These are phyloP conservation scores for Allolobophora icterica DNA, from an alignment of 2,888 invertebrate species.

Conservation along the genomic window DNA sequence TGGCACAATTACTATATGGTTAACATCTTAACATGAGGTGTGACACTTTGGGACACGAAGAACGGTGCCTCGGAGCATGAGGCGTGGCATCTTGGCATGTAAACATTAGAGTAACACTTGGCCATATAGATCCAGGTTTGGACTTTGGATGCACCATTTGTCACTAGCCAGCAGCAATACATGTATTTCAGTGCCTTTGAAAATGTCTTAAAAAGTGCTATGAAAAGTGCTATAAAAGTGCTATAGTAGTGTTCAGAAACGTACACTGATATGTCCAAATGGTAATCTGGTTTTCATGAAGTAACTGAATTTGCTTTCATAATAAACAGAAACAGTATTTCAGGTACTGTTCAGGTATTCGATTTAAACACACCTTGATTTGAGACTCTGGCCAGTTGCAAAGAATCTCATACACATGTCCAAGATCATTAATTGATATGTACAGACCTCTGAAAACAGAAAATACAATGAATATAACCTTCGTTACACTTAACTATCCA, in stretches of 20 bases:
- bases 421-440: conserved; percentile 93
- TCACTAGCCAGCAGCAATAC: too few species aligned
- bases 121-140: too few species aligned
- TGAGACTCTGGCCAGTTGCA: conserved; percentile 82
- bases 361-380: conserved; percentile 60
- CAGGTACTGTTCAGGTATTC: neutral
- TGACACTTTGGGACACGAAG: too few species aligned
- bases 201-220: neutral
- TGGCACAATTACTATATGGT: too few species aligned
- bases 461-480: neutral
- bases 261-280: neutral
- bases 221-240: too few species aligned
- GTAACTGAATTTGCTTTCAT: neutral
- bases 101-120: too few species aligned
- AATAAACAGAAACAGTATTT: neutral
- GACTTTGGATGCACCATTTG: too few species aligned
- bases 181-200: neutral
- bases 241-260: neutral
- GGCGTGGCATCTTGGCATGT: too few species aligned
- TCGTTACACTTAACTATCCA: neutral
- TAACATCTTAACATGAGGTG: too few species aligned
- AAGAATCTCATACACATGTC: conserved; percentile 89
- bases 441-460: conserved; percentile 77
- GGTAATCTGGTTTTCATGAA: neutral
- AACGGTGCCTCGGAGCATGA: too few species aligned